Evolutionary conservation across 2,888 invertebrate genomes (phyloP).

Genomic region (Agriopis aurantiaria): DNA sequence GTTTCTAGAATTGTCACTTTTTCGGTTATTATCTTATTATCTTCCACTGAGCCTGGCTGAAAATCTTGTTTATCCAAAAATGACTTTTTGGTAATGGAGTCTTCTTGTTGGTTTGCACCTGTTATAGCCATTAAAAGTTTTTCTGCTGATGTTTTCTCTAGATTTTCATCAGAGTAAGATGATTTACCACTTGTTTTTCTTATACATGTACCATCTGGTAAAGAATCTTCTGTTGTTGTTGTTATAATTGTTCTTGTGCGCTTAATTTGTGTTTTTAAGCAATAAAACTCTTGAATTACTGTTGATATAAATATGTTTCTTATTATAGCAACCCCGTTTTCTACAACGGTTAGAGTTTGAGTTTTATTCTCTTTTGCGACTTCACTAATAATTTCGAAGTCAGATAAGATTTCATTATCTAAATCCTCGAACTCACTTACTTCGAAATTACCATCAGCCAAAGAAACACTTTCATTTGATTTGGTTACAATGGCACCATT

Average conservation of each 20-base stretch:
- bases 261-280: not conserved
- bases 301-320: constrained; percentile 11
- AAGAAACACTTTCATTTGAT: constrained; percentile 21
- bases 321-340: constrained; percentile 18
- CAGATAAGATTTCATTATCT: constrained; percentile 4
- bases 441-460: constrained; percentile 28
- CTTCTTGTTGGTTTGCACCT: not conserved
- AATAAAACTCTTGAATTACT: constrained; percentile 18
- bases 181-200: constrained; percentile 8
- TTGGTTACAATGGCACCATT: constrained; percentile 28
- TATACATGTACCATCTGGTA: constrained; percentile 18
- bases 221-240: constrained; percentile 6
- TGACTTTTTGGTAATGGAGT: too few species aligned
- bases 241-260: constrained; percentile 4
- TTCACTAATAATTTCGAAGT: constrained; percentile 9
- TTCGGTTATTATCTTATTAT: not conserved
- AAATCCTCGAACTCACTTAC: not conserved
- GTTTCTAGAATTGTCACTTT: not conserved
- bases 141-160: constrained; percentile 5
- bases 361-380: constrained; percentile 3
- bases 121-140: constrained; percentile 16
- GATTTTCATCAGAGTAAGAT: constrained; percentile 1
- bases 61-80: constrained; percentile 16
- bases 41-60: not conserved
- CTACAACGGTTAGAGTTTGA: constrained; percentile 11